Base-by-base conservation (phyloP, 1,140 invertebrate genomes). In the Vollenhovia emeryi region DNA sequence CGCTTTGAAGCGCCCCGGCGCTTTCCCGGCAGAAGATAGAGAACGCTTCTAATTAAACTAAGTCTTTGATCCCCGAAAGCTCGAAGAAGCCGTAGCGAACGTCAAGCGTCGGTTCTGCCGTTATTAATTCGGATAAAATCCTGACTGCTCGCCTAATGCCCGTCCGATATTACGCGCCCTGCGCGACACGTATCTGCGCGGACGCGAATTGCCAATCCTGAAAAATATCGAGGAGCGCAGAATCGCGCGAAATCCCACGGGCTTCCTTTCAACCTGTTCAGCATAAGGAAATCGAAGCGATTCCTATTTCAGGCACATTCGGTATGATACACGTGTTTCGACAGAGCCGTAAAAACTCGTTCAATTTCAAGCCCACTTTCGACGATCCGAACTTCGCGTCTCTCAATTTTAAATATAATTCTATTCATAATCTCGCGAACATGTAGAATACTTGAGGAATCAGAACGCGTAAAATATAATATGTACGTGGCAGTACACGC, bases 1-100 rank as follows among this genome's bases (percentile, higher is more conserved):
- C 36, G 48, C 64, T 71, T 80, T 80, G 78, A 80, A 71, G 50
- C 64, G 18, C 24, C 6, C 9, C 33, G 21, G 18, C 60, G 62
- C 76, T 69, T 80, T 69, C 55, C 76, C 62, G 27, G 9, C 64
- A 57, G 64, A 3, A 36, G 30, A 62, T 36, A 36, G 60, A 36
- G 33, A 43, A 33, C 62, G 64, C 64, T 80, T 80, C 78, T 71
- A 80, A 80, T 80, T 80, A 80, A 80, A 71, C 78, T 80, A 80
- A 80, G 64, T 80, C 78, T 80, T 80, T 80, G 64, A 80, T 80
- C 64, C 33, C 33, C 48, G 27, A 9, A 27, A 43, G 64, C 64
- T 13, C 11, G 48, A 71, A 80, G 48, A 55, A 69, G 48, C 62
- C 33, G 33, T 55, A 69, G 64, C 40, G 21, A 79, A 55, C 64